Evolutionary conservation across 2,113 vertebrate genomes (phyloP).

Genomic region (Struthio camelus): DNA sequence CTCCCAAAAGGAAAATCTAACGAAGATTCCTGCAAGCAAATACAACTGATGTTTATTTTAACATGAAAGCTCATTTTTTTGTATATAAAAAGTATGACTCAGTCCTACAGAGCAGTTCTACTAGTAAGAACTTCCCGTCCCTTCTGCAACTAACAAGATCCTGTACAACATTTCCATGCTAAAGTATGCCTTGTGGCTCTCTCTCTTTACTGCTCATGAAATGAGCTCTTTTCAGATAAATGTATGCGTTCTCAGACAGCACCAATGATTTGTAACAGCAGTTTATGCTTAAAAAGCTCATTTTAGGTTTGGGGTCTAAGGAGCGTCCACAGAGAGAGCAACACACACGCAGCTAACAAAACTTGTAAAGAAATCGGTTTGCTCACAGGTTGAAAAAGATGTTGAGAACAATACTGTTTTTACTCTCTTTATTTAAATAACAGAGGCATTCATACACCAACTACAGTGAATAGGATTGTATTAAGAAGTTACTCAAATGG

Average conservation of each 20-base stretch:
- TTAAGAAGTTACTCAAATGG: background rate
- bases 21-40: background rate
- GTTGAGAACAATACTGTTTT: background rate
- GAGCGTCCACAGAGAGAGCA: background rate
- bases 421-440: background rate
- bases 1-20: background rate
- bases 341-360: background rate
- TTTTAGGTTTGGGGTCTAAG: fast-evolving
- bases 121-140: background rate
- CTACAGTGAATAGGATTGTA: background rate
- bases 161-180: background rate
- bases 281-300: background rate
- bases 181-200: background rate
- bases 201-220: background rate
- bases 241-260: background rate
- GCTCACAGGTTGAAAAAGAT: background rate
- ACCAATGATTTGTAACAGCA: background rate
- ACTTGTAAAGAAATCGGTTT: background rate
- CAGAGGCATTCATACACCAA: background rate
- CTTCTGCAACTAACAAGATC: background rate
- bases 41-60: background rate
- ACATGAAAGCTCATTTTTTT: background rate
- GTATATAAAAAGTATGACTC: background rate
- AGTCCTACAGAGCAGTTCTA: background rate
- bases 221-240: background rate